A percentile compares a stretch with the other conserved stretches of the same genome.
Evolutionary conservation across 2,888 invertebrate genomes (phyloP).

Genomic region (Prenolepis imparis): DNA sequence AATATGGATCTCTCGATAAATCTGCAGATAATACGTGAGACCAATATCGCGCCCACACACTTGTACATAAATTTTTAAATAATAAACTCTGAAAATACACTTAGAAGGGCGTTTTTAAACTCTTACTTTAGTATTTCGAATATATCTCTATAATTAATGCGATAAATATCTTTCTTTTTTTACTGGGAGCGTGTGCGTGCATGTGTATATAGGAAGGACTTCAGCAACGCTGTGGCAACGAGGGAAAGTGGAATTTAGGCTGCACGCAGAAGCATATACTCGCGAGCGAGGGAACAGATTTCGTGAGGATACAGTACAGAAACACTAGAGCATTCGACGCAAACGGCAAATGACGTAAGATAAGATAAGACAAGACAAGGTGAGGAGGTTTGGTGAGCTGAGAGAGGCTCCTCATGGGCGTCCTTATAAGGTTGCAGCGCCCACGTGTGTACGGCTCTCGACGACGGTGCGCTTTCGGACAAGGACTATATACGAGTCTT

Average conservation of each 20-base stretch:
- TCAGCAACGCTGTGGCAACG: constrained; percentile 26
- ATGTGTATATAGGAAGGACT: background rate
- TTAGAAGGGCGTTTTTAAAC: background rate
- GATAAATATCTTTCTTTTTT: background rate
- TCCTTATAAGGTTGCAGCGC: constrained; percentile 82
- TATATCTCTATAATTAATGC: background rate
- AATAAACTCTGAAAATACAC: background rate
- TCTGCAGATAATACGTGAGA: background rate
- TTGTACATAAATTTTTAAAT: background rate
- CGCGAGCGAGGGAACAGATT: constrained; percentile 34
- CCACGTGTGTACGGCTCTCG: constrained; percentile 75
- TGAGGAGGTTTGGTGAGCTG: constrained; percentile 68
- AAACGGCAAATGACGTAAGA: constrained; percentile 72
- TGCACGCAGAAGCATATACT: constrained; percentile 18
- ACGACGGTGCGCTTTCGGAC: constrained; percentile 73
- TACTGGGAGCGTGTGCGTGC: background rate
- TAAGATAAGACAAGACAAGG: constrained; percentile 70
- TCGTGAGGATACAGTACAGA: constrained; percentile 41
- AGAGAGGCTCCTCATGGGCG: constrained; percentile 71
- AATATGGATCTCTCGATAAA: background rate
- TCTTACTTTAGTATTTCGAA: background rate
- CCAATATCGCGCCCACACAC: background rate
- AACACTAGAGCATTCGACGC: constrained; percentile 44
- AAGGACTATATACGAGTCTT: constrained; percentile 67
- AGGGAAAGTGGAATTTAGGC: constrained; percentile 53